Base-by-base conservation (phyloP, 2,113 vertebrate genomes). In the Oryzias melastigma region DNA sequence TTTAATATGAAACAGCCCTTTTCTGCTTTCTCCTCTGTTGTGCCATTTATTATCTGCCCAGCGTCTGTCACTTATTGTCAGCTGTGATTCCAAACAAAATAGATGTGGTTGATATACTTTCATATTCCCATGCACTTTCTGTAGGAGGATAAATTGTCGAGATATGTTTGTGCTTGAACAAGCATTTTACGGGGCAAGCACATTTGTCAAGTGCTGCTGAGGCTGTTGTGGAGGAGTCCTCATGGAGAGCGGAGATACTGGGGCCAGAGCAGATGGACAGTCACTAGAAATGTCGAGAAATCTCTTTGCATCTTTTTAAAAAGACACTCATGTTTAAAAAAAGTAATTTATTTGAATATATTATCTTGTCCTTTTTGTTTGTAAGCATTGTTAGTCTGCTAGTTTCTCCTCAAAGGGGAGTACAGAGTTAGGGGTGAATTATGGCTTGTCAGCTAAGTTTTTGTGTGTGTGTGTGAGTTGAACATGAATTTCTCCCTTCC, bases 141-240 rank as follows among this genome's bases (percentile, higher is more conserved):
- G 60, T 54, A 57, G 69, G 74, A 84, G 85, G 87, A 91, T 88
- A 86, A 87, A 90, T 88, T 83, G 84, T 83, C 52, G 63, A 75
- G 84, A 87, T 87, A 84, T 78, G 77, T 89, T 89, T 89, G 83
- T 89, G 87, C 88, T 83, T 82, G 83, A 80, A 82, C 86, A 83
- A 84, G 87, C 87, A 46, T 78, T 89, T 83, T 81, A 60, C 69
- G 13, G 65, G 65, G 46, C 73, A 59, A 49, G 74, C 61, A 63
- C 81, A 89, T 89, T 86, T 81, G 73, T 91, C 83, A 88, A 68
- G 57, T 15, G 22, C 63, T 67, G 81, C 77, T 84, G 84, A 86
- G 77, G 69, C 60, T 52, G 74, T 71, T 68, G 79, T 56, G 60
- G 67, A 74, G 71, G 75, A 73, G 65, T 81, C 69, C 65, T 73